Conservation (phyloP, 2,113 vertebrate species). For the Eretmochelys imbricata region DNA sequence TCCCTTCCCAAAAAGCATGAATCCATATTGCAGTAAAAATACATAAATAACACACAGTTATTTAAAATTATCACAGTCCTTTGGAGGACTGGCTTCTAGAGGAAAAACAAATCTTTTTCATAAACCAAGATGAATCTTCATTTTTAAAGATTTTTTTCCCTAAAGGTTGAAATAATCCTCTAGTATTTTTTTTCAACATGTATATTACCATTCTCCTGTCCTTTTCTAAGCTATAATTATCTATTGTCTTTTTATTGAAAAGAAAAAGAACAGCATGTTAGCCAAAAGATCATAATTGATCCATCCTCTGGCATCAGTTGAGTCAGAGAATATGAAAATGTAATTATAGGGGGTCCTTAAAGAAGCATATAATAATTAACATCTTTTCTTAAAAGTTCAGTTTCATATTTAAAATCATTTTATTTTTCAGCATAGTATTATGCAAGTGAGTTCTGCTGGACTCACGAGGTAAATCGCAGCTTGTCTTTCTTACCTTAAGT, state of each 20-base stretch:
- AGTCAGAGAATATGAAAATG: constrained; percentile 52
- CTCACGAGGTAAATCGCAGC: background rate
- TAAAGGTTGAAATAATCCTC: constrained; percentile 2
- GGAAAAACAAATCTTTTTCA: background rate
- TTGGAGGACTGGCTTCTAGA: background rate
- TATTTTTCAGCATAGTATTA: background rate
- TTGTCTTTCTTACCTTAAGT: background rate
- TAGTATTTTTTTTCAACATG: background rate
- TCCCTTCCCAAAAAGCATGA: background rate
- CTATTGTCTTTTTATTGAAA: constrained; percentile 50
- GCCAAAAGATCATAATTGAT: constrained; percentile 57
- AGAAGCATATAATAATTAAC: constrained; percentile 22
- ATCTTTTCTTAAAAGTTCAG: background rate
- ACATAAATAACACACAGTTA: background rate
- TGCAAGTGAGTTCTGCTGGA: background rate
- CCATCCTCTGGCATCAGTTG: constrained; percentile 51
- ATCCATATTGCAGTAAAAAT: background rate
- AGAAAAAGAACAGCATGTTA: constrained; percentile 43
- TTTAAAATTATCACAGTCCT: background rate
- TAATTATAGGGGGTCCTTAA: constrained; percentile 54
- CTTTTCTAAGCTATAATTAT: constrained; percentile 63
- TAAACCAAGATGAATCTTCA: background rate
- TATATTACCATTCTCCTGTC: constrained; percentile 21
- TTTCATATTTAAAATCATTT: background rate
- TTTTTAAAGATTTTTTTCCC: background rate